Base-by-base conservation (phyloP, 2,888 invertebrate species). In the Thecophora atra region DNA sequence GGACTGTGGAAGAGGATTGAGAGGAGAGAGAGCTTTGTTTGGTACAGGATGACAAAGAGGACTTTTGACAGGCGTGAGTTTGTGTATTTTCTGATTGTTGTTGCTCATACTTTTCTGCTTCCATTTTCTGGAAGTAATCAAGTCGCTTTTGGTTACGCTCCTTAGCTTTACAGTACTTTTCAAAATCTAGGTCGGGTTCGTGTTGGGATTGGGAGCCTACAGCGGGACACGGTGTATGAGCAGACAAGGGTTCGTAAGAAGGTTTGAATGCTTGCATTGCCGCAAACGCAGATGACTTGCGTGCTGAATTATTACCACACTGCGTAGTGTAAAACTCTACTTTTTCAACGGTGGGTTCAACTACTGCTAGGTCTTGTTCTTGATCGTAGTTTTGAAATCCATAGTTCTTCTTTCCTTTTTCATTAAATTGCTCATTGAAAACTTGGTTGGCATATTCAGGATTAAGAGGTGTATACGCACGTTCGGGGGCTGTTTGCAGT, bases 401-500 rank as follows among this genome's bases (percentile, higher is more conserved):
- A 73, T 75, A 74, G 58, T 81, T 83, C 76, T 82, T 83, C 74
- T 81, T 80, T 74, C 81, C 79, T 72, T 79, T 78, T 28, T 79
- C 79, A 64, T 81, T 81, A 44, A 82, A 78, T 64, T 82, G 78
- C 44, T 81, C 82, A n/a, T 85, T 86, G 30, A 79, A 75, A 28
- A 80, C 75, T 11, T 80, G 82, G 15, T 78, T 84, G 11, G 84
- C 88, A 79, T 89, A 87, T 82, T 88, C 87, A 76, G 87, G 83
- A 72, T 88, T 87, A 42, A 90, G 81, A 30, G 91, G 90, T 72
- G 89, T 89, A 77, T 89, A 91, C 4, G 90, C 88, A 58, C 90
- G 86, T 62, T 90, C 90, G 13, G 92, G 89, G 30, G 92, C 92
- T 73, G 90, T 89, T 30, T 90, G 89, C 60, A 92, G 83, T 21